Evolutionary conservation across 2,888 invertebrate genomes (phyloP).

Genomic region (Cataglyphis albicans): DNA sequence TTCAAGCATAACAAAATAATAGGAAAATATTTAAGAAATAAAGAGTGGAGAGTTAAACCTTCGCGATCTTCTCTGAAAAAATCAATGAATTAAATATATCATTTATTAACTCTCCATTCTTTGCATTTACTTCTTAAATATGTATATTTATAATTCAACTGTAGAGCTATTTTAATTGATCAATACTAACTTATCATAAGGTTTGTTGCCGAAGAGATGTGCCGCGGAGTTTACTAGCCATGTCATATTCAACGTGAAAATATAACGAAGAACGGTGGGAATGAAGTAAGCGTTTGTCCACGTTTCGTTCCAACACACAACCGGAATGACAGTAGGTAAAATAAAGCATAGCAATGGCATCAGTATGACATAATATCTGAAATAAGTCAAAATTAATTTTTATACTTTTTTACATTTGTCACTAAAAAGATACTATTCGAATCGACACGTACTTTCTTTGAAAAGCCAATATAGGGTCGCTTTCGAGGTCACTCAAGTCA

Average conservation of each 20-base stretch:
- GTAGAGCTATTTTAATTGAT: background rate
- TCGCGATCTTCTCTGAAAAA: background rate
- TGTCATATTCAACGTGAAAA: slow-evolving; percentile 92
- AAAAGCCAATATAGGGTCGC: slow-evolving; percentile 94
- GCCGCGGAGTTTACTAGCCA: slow-evolving; percentile 97
- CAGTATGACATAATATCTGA: slow-evolving; percentile 89
- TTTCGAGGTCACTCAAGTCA: slow-evolving; percentile 93
- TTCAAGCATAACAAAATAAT: background rate
- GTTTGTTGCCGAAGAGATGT: slow-evolving; percentile 91
- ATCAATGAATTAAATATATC: background rate
- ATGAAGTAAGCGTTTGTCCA: slow-evolving; percentile 90
- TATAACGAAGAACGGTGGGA: slow-evolving; percentile 91
- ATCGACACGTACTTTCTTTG: slow-evolving; percentile 91
- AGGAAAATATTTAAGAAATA: background rate
- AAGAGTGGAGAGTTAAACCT: background rate
- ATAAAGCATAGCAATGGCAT: slow-evolving; percentile 91
- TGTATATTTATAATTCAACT: background rate
- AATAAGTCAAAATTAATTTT: slow-evolving; percentile 29
- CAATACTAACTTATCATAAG: slow-evolving; percentile 90
- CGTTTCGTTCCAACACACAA: slow-evolving; percentile 90
- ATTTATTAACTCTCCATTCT: no score
- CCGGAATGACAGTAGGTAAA: slow-evolving; percentile 91
- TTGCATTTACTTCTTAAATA: no score
- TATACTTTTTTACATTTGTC: background rate
- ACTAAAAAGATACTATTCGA: background rate